phyloP scores from a whole-genome alignment of 2,888 invertebrate genomes.

The Eudiplozoon nipponicum region DNA sequence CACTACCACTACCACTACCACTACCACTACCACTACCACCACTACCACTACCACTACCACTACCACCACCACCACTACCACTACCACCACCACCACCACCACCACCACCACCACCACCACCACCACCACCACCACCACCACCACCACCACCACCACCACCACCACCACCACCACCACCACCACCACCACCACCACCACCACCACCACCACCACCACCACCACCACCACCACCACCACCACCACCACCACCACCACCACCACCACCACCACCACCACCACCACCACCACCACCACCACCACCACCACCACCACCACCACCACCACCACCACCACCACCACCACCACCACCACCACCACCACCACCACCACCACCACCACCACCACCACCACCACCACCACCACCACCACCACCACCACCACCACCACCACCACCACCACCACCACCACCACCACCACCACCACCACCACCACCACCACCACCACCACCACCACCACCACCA shows the following conservation, averaged over 20 bases:
- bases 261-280: conserved; percentile 2
- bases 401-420: conserved; percentile 2
- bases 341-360: conserved; percentile 2
- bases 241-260: conserved; percentile 2
- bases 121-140: conserved; percentile 2
- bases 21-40: too few species aligned
- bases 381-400: conserved; percentile 2
- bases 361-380: conserved; percentile 2
- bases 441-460: conserved; percentile 2
- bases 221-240: conserved; percentile 2
- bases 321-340: conserved; percentile 2
- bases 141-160: conserved; percentile 2
- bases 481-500: conserved; percentile 2
- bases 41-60: too few species aligned
- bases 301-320: conserved; percentile 2
- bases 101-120: conserved; percentile 2
- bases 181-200: conserved; percentile 2
- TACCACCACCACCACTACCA: too few species aligned
- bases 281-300: conserved; percentile 2
- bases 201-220: conserved; percentile 2
- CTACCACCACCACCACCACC: conserved; percentile 2
- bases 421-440: conserved; percentile 2
- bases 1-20: too few species aligned
- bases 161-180: conserved; percentile 2
- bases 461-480: conserved; percentile 2